Evolutionary conservation across 2,888 invertebrate genomes (phyloP).

Genomic region (Zhengitettix transpicula): DNA sequence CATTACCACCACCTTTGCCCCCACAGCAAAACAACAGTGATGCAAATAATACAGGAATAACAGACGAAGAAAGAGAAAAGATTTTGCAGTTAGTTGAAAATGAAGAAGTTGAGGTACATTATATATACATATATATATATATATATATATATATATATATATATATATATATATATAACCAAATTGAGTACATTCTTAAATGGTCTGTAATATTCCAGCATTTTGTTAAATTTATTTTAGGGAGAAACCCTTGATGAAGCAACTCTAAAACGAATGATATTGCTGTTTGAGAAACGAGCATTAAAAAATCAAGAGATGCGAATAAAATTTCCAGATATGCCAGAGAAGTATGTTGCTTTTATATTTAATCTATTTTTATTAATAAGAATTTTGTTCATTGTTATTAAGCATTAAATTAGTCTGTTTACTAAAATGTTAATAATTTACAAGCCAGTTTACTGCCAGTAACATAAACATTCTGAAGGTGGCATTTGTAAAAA

Average conservation of each 20-base stretch:
- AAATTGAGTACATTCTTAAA: too few relatives aligned
- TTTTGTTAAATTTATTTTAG: slow-evolving; percentile 24
- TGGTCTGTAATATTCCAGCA: too few relatives aligned
- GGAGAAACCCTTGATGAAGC: slow-evolving; percentile 80
- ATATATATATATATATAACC: too few relatives aligned
- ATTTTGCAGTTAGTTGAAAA: slow-evolving; percentile 68
- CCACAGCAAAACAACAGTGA: slow-evolving; percentile 11
- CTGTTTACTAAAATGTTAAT: too few relatives aligned
- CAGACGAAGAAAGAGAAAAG: slow-evolving; percentile 55
- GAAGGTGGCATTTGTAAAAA: too few relatives aligned
- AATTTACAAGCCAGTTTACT: too few relatives aligned
- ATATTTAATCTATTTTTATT: too few relatives aligned
- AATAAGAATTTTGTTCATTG: too few relatives aligned
- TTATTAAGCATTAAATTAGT: too few relatives aligned
- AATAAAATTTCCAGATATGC: slow-evolving; percentile 92
- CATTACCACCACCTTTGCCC: slow-evolving; percentile 1
- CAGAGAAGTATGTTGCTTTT: slow-evolving; percentile 51
- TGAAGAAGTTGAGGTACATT: slow-evolving; percentile 49
- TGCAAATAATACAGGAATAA: slow-evolving; percentile 18
- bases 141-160: too few relatives aligned
- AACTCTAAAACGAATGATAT: slow-evolving; percentile 69
- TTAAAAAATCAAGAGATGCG: slow-evolving; percentile 93
- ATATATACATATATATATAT: background rate
- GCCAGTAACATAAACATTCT: too few relatives aligned
- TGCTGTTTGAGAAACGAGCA: slow-evolving; percentile 87